phyloP scores from a whole-genome alignment of 1,140 invertebrate genomes.

The Aricia agestis region DNA sequence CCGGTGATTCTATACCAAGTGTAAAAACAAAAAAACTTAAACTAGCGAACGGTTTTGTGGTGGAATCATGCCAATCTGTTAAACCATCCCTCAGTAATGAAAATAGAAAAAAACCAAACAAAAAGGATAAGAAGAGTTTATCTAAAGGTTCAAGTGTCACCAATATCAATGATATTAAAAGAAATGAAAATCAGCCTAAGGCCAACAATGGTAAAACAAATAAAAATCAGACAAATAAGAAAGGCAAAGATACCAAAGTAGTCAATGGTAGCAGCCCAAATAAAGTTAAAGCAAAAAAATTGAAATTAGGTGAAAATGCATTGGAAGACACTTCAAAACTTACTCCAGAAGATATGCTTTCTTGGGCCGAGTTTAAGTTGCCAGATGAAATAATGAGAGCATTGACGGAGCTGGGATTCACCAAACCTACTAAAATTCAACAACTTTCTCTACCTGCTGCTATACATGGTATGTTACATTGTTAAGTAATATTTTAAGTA shows the following conservation, averaged over 20 bases:
- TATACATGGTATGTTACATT: slow-evolving; percentile 82
- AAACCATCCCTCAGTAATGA: slow-evolving; percentile 50
- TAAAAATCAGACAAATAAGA: background rate
- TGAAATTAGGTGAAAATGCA: slow-evolving; percentile 49
- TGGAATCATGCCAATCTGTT: slow-evolving; percentile 44
- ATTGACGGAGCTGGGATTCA: slow-evolving; percentile 86
- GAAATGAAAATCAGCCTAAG: slow-evolving; percentile 23
- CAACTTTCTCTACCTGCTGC: slow-evolving; percentile 87
- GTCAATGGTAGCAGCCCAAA: background rate
- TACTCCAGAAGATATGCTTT: slow-evolving; percentile 75
- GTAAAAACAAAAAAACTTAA: slow-evolving; percentile 48
- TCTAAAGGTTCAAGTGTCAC: background rate
- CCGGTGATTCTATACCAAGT: background rate
- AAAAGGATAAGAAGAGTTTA: slow-evolving; percentile 27
- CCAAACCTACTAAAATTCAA: slow-evolving; percentile 90
- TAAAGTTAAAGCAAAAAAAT: slow-evolving; percentile 35
- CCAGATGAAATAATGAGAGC: slow-evolving; percentile 84
- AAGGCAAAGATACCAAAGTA: background rate
- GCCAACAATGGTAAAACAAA: slow-evolving; percentile 21
- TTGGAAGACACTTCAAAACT: slow-evolving; percentile 34
- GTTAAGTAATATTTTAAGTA: too few relatives aligned
- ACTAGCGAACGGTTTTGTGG: slow-evolving; percentile 54
- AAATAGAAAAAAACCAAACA: slow-evolving; percentile 32
- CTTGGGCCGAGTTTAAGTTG: slow-evolving; percentile 85
- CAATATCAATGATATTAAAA: background rate